Evolutionary conservation across 2,797 vertebrate species (phyloP).

Genomic region (Rhinophrynus dorsalis): DNA sequence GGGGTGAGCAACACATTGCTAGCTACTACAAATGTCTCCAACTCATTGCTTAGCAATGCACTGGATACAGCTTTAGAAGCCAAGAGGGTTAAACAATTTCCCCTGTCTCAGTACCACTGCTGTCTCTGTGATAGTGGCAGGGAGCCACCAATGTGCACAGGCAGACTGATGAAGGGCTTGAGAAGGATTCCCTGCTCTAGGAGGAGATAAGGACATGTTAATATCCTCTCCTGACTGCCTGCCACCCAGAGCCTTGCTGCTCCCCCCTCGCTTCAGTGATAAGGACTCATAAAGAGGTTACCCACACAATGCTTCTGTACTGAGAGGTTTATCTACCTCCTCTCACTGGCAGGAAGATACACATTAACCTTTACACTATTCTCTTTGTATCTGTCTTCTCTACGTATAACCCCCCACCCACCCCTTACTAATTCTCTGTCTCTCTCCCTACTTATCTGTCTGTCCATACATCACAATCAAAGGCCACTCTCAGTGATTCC

Average conservation of each 20-base stretch:
- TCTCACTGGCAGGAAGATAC: conserved; percentile 29
- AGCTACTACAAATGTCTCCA: too few species aligned
- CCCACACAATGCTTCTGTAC: conserved; percentile 25
- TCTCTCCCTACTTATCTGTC: not conserved
- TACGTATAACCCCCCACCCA: not conserved
- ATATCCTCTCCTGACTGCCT: conserved; percentile 38
- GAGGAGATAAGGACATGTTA: conserved; percentile 37
- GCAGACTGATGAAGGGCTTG: not conserved
- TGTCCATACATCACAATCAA: too few species aligned
- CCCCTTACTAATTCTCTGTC: not conserved
- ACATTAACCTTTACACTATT: conserved; percentile 28
- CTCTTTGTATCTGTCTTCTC: conserved; percentile 20
- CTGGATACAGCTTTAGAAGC: too few species aligned
- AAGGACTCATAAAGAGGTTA: conserved; percentile 45
- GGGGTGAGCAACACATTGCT: too few species aligned
- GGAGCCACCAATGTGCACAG: conserved; percentile 5
- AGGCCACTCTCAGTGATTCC: too few species aligned
- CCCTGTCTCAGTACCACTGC: not conserved
- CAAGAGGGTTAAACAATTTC: too few species aligned
- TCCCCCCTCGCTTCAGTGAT: conserved; percentile 21
- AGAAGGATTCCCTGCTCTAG: conserved; percentile 18
- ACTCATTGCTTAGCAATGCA: too few species aligned
- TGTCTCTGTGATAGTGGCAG: conserved; percentile 16
- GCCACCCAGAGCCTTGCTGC: conserved; percentile 29
- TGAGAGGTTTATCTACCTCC: conserved; percentile 41